Base-by-base conservation (phyloP, 2,113 vertebrate genomes). In the Setophaga coronata region DNA sequence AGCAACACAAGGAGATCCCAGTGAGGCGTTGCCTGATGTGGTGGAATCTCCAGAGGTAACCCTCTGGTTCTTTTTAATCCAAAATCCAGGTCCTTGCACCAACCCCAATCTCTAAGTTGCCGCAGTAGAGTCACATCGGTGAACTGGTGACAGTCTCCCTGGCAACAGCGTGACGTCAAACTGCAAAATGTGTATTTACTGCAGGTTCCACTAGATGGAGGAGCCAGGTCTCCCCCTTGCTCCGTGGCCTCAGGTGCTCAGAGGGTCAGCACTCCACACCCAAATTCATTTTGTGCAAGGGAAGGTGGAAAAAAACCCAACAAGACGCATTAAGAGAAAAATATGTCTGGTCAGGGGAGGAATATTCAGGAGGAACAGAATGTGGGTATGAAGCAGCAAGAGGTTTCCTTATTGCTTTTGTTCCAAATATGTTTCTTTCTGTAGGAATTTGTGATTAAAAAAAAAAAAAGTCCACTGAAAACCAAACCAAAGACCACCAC, bases 161-260 rank as follows among this genome's bases (percentile, higher is more conserved):
- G 95, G 98, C 97, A 98, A 98, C 97, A 95, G 96, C 36, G 89
- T 93, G 96, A 98, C 97, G 97, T 97, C 97, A 98, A 97, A 94
- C 90, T 90, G 92, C 88, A 79, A 83, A 83, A 43, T 8, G 88
- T 96, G 95, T 45, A 97, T 87, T 98, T 96, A 12, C 82, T 85
- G 96, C 95, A 97, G 96, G 92, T 93, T 89, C 97, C 97, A 53
- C 97, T 97, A 98, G 97, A 97, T 96, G 96, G 97, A 97, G 97
- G 95, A 96, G 82, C 94, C 96, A 92, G 90, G 93, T 94, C 91
- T 96, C 92, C 91, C 92, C 97, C 97, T 97, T 19, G 29, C 93
- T 97, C 97, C 78, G 83, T 91, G 95, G 95, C 95, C 96, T 97
- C 95, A 90, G 96, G 95, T 97, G 91, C 67, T 72, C 60, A 4